These are phyloP conservation scores for Aeoliscus strigatus DNA, from an alignment of 2,797 vertebrate species.

Conservation along the genomic window DNA sequence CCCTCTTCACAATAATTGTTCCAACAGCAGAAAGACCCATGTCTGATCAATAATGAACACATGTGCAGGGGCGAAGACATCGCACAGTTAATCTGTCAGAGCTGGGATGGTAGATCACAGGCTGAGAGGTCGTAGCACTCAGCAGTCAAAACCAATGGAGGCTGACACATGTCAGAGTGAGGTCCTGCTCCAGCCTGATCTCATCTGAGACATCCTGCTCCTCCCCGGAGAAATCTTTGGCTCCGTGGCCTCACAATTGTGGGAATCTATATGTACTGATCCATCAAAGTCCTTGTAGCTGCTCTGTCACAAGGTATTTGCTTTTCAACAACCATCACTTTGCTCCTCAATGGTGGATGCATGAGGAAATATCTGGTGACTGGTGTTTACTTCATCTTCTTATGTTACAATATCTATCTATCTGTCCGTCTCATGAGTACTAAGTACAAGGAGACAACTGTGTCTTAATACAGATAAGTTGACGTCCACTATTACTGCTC, in stretches of 20 bases:
- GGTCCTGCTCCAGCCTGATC: slow-evolving; percentile 41
- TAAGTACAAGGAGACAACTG: no score
- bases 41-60: slow-evolving; percentile 42
- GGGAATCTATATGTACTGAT: slow-evolving; percentile 35
- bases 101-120: slow-evolving; percentile 36
- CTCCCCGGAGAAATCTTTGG: slow-evolving; percentile 54
- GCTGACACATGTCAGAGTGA: slow-evolving; percentile 65
- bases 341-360: not conserved
- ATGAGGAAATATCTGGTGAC: slow-evolving; percentile 1
- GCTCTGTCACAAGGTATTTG: slow-evolving; percentile 12
- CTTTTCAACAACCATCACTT: not conserved
- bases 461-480: no score
- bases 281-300: slow-evolving; percentile 30
- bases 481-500: no score
- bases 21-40: slow-evolving; percentile 19
- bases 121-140: slow-evolving; percentile 38
- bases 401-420: no score
- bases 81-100: slow-evolving; percentile 48
- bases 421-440: no score
- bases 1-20: slow-evolving; percentile 13
- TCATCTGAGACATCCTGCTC: slow-evolving; percentile 45
- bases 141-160: slow-evolving; percentile 59
- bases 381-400: no score
- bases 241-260: slow-evolving; percentile 30
- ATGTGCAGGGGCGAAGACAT: slow-evolving; percentile 23